Percentiles rank a stretch among this genome's conserved stretches.
Conservation (phyloP, 2,797 vertebrate species). For the Centropyge bicolor region DNA sequence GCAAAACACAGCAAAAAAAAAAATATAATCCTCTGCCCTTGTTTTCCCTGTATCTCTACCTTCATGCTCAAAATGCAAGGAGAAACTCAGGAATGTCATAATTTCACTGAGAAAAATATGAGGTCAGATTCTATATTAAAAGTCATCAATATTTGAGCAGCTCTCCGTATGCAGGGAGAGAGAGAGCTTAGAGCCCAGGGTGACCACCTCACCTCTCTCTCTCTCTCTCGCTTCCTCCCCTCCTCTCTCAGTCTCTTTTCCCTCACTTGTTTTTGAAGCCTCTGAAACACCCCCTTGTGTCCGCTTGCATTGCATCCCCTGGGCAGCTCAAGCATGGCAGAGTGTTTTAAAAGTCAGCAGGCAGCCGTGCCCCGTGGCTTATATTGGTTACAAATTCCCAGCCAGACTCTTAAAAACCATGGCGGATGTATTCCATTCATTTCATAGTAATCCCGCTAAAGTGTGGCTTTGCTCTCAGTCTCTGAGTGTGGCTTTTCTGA, state of each 20-base stretch:
- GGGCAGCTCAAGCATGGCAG: slow-evolving; percentile 81
- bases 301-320: slow-evolving; percentile 75
- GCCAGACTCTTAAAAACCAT: slow-evolving; percentile 64
- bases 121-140: slow-evolving; percentile 82
- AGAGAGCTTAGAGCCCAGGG: slow-evolving; percentile 40
- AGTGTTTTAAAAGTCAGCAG: slow-evolving; percentile 82
- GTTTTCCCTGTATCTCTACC: slow-evolving; percentile 11
- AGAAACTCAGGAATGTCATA: slow-evolving; percentile 56
- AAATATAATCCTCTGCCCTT: not conserved
- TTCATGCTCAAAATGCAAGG: slow-evolving; percentile 39
- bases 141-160: slow-evolving; percentile 81
- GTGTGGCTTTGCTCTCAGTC: slow-evolving; percentile 46
- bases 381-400: slow-evolving; percentile 73
- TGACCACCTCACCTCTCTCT: slow-evolving; percentile 54
- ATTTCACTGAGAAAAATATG: slow-evolving; percentile 71
- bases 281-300: slow-evolving; percentile 84
- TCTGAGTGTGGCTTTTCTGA: slow-evolving; percentile 45
- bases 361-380: slow-evolving; percentile 64
- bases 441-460: slow-evolving; percentile 63
- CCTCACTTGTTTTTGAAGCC: slow-evolving; percentile 74
- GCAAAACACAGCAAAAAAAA: not conserved
- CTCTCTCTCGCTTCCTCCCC: slow-evolving; percentile 4
- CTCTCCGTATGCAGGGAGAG: slow-evolving; percentile 59
- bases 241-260: slow-evolving; percentile 41
- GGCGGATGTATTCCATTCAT: slow-evolving; percentile 65